Evolutionary conservation across 53 echinoderm and acorn worm genomes (phyloP).

Genomic region (Luidia sarsii): DNA sequence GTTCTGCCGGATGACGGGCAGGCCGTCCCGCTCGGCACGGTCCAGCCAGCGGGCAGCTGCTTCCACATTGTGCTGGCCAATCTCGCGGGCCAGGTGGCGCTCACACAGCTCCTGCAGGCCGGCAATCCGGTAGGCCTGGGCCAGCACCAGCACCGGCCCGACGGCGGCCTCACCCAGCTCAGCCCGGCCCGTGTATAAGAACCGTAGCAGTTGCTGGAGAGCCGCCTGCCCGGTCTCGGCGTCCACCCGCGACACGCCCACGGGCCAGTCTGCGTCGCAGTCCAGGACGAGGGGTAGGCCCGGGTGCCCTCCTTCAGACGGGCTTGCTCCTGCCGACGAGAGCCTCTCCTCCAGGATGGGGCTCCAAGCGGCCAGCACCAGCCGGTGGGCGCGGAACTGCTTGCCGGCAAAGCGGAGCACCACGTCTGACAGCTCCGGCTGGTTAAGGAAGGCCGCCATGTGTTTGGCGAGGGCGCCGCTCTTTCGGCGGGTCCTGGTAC

Average conservation of each 20-base stretch:
- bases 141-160: conserved; percentile 11
- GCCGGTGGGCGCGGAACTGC: conserved; percentile 23
- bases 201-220: conserved; percentile 1
- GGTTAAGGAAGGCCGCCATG: conserved; percentile 31
- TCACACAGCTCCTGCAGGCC: conserved; percentile 47
- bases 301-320: neutral
- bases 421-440: conserved; percentile 36
- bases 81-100: conserved; percentile 1
- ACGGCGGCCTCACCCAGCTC: conserved; percentile 5
- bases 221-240: neutral
- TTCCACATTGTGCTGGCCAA: conserved; percentile 41
- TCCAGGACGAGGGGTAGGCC: conserved; percentile 15
- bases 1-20: conserved; percentile 4
- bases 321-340: neutral
- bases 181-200: conserved; percentile 38
- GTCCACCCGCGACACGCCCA: neutral
- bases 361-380: conserved; percentile 41
- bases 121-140: conserved; percentile 38
- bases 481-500: conserved; percentile 25
- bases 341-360: conserved; percentile 19
- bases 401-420: conserved; percentile 25
- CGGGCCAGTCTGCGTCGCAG: neutral
- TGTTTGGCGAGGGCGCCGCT: conserved; percentile 16
- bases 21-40: conserved; percentile 11
- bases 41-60: conserved; percentile 25